Percentiles rank a stretch among this genome's conserved stretches.
Conservation (phyloP, 2,888 invertebrate species). For the Pachydiplax longipennis region DNA sequence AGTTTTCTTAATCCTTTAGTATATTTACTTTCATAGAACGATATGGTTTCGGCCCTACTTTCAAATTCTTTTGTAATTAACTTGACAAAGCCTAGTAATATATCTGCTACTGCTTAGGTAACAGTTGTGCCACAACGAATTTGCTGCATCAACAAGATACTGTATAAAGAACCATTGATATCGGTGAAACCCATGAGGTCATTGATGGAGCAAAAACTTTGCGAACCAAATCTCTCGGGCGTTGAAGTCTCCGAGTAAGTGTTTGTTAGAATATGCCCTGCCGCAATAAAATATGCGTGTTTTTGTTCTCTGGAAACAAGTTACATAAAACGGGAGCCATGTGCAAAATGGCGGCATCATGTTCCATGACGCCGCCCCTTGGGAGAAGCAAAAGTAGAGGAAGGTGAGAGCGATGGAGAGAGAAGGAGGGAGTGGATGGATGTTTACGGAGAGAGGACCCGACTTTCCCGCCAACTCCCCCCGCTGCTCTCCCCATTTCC, state of each 20-base stretch:
- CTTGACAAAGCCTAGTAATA: too few species aligned
- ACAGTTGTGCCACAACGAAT: too few species aligned
- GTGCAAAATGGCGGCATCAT: slow-evolving; percentile 7
- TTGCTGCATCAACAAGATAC: too few species aligned
- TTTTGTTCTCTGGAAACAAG: background rate
- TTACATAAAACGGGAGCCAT: background rate
- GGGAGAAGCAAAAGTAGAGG: background rate
- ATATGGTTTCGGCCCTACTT: too few species aligned
- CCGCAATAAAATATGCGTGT: slow-evolving; percentile 28
- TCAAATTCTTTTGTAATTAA: too few species aligned
- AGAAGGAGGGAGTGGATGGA: background rate
- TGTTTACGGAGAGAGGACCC: background rate
- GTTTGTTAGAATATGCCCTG: background rate
- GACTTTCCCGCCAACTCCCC: background rate
- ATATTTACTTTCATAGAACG: too few species aligned
- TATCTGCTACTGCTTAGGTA: too few species aligned
- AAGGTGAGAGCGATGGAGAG: background rate
- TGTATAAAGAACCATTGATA: too few species aligned
- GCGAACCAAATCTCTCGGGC: background rate
- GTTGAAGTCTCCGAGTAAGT: background rate
- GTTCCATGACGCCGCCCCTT: background rate
- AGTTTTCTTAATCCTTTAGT: too few species aligned
- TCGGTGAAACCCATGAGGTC: too few species aligned
- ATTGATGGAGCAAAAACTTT: background rate
- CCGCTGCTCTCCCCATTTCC: background rate